phyloP scores from a whole-genome alignment of 2,888 invertebrate genomes.

The Andrena minutula region DNA sequence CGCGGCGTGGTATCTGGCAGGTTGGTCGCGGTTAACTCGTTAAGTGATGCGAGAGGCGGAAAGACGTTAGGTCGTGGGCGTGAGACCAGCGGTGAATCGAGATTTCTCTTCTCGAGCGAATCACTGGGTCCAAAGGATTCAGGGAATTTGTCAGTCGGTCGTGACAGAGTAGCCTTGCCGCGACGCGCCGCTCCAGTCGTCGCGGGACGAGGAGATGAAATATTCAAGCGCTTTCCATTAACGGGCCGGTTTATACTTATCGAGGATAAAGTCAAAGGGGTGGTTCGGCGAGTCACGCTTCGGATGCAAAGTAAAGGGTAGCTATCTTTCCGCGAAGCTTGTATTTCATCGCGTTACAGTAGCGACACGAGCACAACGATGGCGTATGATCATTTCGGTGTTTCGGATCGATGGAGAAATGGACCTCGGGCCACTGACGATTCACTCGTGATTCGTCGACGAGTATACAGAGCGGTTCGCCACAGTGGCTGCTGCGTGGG shows the following conservation, averaged over 20 bases:
- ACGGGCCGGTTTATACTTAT: slow-evolving; percentile 81
- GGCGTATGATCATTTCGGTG: background rate
- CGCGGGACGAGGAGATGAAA: slow-evolving; percentile 73
- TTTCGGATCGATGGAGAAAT: background rate
- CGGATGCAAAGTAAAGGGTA: slow-evolving; percentile 62
- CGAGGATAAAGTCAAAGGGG: slow-evolving; percentile 81
- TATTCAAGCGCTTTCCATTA: slow-evolving; percentile 83
- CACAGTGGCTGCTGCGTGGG: slow-evolving; percentile 50
- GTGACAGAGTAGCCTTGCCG: slow-evolving; percentile 11
- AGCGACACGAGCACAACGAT: too few species aligned
- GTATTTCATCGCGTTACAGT: too few species aligned
- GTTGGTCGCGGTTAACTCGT: too few species aligned
- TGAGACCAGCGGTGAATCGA: background rate
- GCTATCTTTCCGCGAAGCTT: slow-evolving; percentile 30
- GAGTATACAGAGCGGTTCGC: slow-evolving; percentile 20
- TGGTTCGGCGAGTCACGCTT: slow-evolving; percentile 70
- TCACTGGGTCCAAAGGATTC: background rate
- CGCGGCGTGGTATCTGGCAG: too few species aligned
- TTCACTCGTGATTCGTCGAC: background rate
- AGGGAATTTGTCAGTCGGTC: slow-evolving; percentile 32
- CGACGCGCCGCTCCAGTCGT: slow-evolving; percentile 41
- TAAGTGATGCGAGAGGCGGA: too few species aligned
- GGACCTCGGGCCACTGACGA: background rate
- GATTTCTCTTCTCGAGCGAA: slow-evolving; percentile 19
- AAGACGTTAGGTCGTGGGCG: too few species aligned